Percentiles rank a stretch among this genome's conserved stretches.
Conservation (phyloP, 2,797 vertebrate species). For the Spea hammondii region DNA sequence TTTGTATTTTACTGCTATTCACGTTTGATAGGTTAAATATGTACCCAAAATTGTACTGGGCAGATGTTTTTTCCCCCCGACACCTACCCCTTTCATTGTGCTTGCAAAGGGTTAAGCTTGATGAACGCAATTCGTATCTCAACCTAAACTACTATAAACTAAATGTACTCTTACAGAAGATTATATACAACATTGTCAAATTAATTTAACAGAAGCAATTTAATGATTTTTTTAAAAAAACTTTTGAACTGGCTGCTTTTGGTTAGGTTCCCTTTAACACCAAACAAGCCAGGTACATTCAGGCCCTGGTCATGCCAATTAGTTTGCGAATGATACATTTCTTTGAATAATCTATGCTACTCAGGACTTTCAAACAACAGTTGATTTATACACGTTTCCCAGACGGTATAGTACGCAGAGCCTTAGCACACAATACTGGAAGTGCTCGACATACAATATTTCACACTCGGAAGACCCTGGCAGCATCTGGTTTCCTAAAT, state of each 20-base stretch:
- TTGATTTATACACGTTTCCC: background rate
- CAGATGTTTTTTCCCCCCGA: no score
- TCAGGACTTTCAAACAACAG: slow-evolving; percentile 6
- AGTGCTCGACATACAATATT: slow-evolving; percentile 61
- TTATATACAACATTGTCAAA: no score
- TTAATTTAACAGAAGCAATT: no score
- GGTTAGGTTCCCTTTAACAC: background rate
- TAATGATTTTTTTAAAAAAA: no score
- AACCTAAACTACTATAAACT: no score
- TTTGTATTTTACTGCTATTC: no score
- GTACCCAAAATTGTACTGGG: no score
- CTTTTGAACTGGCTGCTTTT: background rate
- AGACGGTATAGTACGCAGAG: background rate
- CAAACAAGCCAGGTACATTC: background rate
- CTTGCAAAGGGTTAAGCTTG: no score
- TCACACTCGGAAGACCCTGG: slow-evolving; percentile 73
- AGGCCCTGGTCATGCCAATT: background rate
- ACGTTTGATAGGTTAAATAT: no score
- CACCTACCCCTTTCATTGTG: no score
- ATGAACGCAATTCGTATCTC: no score
- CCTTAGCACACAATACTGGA: slow-evolving; percentile 12
- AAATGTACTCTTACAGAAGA: no score
- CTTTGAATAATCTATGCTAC: background rate
- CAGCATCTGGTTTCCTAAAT: slow-evolving; percentile 80
- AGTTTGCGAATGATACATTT: background rate